Conservation (phyloP, 2,797 vertebrate species). For the Scolopax rusticola region DNA sequence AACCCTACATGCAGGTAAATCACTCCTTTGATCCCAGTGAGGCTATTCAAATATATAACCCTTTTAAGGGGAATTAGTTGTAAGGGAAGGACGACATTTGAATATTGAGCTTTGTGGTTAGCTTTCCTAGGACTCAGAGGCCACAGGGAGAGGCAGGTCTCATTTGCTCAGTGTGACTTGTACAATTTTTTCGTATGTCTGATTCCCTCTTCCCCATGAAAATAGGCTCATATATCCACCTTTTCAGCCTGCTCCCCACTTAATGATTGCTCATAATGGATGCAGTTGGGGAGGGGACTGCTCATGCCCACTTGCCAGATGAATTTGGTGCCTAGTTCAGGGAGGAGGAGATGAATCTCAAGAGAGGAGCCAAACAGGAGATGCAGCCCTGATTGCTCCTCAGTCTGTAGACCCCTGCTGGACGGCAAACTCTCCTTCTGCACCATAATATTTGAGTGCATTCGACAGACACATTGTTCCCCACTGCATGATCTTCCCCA, state of each 20-base stretch:
- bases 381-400: background rate
- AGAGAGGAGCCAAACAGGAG: background rate
- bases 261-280: background rate
- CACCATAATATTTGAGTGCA: rapidly evolving
- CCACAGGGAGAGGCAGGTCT: background rate
- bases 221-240: background rate
- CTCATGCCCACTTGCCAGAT: background rate
- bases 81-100: background rate
- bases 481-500: background rate
- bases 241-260: background rate
- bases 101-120: background rate
- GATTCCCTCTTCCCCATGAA: background rate
- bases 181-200: background rate
- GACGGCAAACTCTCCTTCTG: background rate
- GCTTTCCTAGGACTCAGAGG: background rate
- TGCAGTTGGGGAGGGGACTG: background rate
- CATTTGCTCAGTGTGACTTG: background rate
- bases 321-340: background rate
- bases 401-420: background rate
- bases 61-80: background rate
- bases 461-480: background rate
- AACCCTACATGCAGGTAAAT: background rate
- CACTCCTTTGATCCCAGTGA: background rate
- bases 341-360: background rate
- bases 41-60: background rate